Base-by-base conservation (phyloP, 2,888 invertebrate genomes). In the Nineta flava region DNA sequence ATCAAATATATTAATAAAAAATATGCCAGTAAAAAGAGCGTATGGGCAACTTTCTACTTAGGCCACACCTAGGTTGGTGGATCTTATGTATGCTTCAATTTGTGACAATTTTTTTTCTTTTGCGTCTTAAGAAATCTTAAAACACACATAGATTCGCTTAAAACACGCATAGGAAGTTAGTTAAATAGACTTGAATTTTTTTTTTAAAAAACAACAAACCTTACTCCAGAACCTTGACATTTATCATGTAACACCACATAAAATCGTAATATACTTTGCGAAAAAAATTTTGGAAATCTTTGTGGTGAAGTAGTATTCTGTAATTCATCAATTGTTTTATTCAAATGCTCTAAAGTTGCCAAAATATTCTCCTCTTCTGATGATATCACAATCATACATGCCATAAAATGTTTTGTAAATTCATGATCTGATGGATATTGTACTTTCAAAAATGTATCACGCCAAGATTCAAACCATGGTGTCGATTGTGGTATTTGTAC, bases 381-480 rank as follows among this genome's bases (percentile, higher is more conserved):
- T 17, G 83, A 80, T 16, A 81, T 74, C 12, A 86, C 81, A 58
- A 90, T 75, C 60, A 90, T 76, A 63, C 91, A 91, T 12, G 85
- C 85, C 48, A 91, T 63, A 61, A 86, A 85, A 66, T 92, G 91
- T 61, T 87, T 87, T 0, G 93, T 86, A 62, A 93, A 97, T 69
- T 99, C 99, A 72, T 97, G 96, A 62, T 97, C 96, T 4, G 87
- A 84, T 15, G 88, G 87, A 64, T 85, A 87, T 62, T 90, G 83
- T 52, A 91, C 81, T 61, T 84, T 81, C 43, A 93, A 72, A 66
- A 95, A 95, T 26, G 85, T 85, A 58, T 93, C 91, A 59, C 94
- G 76, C 90, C 94, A 97, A 9, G 84, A 79, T 66, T 95, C 94
- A 73, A 88, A 97, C 96, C 97, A 97, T 12, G 92, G 86, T 49